Base-by-base conservation (phyloP, 2,888 invertebrate genomes). In the Sinopyrophorus schimmeli region DNA sequence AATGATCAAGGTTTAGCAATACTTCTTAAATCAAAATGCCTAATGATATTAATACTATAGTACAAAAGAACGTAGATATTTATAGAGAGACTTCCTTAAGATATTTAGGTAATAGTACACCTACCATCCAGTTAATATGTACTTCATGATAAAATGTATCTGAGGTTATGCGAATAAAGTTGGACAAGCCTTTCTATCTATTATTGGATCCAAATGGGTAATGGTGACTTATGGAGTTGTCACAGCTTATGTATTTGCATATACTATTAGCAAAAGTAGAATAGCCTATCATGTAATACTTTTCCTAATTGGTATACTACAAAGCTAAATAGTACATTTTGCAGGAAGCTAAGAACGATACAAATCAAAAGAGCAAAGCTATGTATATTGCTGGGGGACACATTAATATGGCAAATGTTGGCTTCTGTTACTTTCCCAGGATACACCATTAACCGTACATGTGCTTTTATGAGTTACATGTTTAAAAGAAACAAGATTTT, bases 81-180 rank as follows among this genome's bases (percentile, higher is more conserved):
- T 94, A 84, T 71, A 81, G 92, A 48, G 91, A 95, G 57, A 89
- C 92, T 5, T 83, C 86, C 59, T 77, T 92, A 16, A 81, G 95
- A 66, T 90, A 91, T 70, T 76, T 88, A 67, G 88, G 88, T 88
- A 76, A n/a, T n/a, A n/a, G n/a, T n/a, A n/a, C n/a, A n/a, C n/a
- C n/a, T n/a, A n/a, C n/a, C n/a, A n/a, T n/a, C n/a, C n/a, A n/a
- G n/a, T n/a, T n/a, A n/a, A n/a, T n/a, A n/a, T n/a, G n/a, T n/a
- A n/a, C n/a, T n/a, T n/a, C n/a, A n/a, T n/a, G n/a, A n/a, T n/a
- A n/a, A n/a, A n/a, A 69, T 71, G 14, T 73, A n/a, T n/a, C n/a
- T n/a, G n/a, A 96, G 96, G 97, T 39, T 98, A 98, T 70, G 83
- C 94, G 17, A 98, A 98, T 70, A 97, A 98, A 76, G 86, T 97